These are phyloP conservation scores for Muntiacus reevesi DNA, from an alignment of 2,113 vertebrate species.

Conservation along the genomic window DNA sequence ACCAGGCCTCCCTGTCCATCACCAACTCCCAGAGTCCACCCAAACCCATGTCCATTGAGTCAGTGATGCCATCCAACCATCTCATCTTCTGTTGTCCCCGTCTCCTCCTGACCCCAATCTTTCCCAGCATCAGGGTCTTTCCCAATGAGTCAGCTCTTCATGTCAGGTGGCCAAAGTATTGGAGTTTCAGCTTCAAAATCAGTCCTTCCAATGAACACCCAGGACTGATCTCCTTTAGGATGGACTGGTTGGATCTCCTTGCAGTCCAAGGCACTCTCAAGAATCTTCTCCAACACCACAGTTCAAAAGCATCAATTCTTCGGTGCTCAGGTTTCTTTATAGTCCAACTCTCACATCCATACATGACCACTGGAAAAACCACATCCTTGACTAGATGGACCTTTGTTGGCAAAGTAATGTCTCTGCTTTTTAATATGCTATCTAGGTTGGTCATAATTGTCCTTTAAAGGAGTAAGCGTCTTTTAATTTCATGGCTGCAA, in stretches of 20 bases:
- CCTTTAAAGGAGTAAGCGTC: neutral
- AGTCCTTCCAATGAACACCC: neutral
- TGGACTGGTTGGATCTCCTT: neutral
- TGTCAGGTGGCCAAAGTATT: neutral
- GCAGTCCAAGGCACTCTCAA: neutral
- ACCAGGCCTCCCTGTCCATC: neutral
- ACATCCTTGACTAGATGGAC: neutral
- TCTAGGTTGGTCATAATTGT: neutral
- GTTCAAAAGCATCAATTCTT: neutral
- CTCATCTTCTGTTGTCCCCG: neutral
- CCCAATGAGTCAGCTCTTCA: accelerated
- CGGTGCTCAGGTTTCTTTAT: accelerated
- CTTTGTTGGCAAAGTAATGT: neutral
- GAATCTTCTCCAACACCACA: neutral
- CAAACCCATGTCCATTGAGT: neutral
- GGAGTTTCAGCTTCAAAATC: neutral
- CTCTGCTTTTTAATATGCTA: neutral
- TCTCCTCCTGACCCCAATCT: neutral
- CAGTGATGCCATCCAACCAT: neutral
- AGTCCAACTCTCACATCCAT: neutral
- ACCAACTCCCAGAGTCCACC: neutral
- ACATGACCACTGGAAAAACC: neutral
- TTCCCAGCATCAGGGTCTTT: neutral
- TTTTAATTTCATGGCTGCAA: neutral
- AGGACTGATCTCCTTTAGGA: neutral